Evolutionary conservation across 2,797 vertebrate genomes (phyloP).

Genomic region (Phalanger gymnotis): DNA sequence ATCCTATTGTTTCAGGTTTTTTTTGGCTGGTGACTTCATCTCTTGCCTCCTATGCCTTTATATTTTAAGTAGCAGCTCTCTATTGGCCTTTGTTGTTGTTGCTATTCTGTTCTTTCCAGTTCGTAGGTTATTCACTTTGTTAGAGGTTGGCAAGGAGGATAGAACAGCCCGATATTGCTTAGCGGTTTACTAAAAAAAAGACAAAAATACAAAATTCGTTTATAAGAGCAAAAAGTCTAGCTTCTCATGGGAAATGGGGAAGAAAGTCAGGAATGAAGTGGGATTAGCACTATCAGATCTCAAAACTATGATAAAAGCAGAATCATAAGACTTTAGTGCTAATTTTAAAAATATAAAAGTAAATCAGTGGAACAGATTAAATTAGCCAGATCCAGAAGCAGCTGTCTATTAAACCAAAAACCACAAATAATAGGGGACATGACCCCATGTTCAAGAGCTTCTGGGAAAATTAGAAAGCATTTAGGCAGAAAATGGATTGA

Average conservation of each 20-base stretch:
- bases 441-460: neutral
- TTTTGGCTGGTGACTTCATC: neutral
- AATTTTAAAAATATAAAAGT: neutral
- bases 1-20: neutral
- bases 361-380: neutral
- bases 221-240: neutral
- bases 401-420: neutral
- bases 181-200: neutral
- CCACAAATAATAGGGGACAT: neutral
- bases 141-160: neutral
- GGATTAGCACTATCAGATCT: neutral
- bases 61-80: neutral
- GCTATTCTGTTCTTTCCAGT: neutral
- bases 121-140: neutral
- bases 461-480: neutral
- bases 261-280: neutral
- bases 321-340: neutral
- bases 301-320: neutral
- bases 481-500: neutral
- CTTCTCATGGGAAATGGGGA: neutral
- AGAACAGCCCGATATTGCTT: neutral
- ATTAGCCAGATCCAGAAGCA: neutral
- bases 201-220: neutral
- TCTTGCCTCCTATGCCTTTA: neutral
- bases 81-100: neutral